Conservation (phyloP, 2,113 vertebrate genomes). For the Trematocara stigmaticum region DNA sequence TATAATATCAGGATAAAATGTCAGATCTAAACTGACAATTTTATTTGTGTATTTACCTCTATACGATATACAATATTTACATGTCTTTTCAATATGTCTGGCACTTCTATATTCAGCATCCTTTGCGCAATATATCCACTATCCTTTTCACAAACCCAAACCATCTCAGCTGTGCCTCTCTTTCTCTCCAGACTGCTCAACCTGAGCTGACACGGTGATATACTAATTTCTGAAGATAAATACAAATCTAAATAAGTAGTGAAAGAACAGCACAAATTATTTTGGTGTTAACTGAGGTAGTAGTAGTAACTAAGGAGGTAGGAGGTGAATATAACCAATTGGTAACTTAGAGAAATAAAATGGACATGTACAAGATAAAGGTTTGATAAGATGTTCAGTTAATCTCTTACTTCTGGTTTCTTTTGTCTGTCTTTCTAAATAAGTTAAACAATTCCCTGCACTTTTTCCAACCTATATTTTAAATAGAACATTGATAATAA, state of each 20-base stretch:
- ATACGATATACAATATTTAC: not conserved
- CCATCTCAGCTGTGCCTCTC: not conserved
- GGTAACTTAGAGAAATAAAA: not conserved
- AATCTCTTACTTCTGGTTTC: not conserved
- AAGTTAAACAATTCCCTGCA: not conserved
- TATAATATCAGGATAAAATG: not conserved
- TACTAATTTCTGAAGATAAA: not conserved
- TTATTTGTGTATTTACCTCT: not conserved
- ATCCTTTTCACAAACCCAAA: not conserved
- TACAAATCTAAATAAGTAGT: not conserved
- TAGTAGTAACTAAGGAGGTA: not conserved
- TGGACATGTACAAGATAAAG: not conserved
- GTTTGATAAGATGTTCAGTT: not conserved
- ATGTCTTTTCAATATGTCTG: not conserved
- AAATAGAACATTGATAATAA: not conserved
- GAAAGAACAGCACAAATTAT: accelerated
- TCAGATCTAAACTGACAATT: not conserved
- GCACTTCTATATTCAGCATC: not conserved
- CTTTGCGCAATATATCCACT: not conserved
- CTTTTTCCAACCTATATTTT: not conserved
- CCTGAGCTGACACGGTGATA: not conserved
- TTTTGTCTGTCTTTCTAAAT: not conserved
- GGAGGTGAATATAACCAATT: not conserved
- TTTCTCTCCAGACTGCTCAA: not conserved
- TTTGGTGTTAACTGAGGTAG: not conserved